A percentile compares a stretch with the other conserved stretches of the same genome.
Evolutionary conservation across 2,888 invertebrate species (phyloP).

Genomic region (Ochlodes sylvanus): DNA sequence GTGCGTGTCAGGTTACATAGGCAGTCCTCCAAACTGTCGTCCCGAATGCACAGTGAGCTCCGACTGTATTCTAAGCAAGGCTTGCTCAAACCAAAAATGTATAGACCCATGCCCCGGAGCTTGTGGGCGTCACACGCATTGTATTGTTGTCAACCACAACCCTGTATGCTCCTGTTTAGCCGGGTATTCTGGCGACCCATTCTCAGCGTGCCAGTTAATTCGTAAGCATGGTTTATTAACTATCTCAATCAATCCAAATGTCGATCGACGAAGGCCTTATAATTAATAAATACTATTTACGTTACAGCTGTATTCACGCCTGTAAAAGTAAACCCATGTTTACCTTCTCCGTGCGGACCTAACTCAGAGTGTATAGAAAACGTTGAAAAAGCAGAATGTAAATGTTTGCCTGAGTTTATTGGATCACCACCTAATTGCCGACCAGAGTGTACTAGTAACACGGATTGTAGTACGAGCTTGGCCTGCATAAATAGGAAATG

Average conservation of each 20-base stretch:
- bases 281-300: conserved; percentile 35
- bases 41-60: conserved; percentile 92
- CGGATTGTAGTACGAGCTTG: conserved; percentile 86
- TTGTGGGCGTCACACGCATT: conserved; percentile 87
- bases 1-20: conserved; percentile 88
- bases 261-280: background rate
- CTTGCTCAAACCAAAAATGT: conserved; percentile 92
- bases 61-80: conserved; percentile 88
- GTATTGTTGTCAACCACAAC: conserved; percentile 87
- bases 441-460: conserved; percentile 88
- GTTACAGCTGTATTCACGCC: conserved; percentile 65
- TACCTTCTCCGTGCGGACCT: conserved; percentile 88
- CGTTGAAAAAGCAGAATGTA: conserved; percentile 86
- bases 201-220: conserved; percentile 85
- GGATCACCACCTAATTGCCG: conserved; percentile 87
- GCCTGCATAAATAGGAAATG: conserved; percentile 90
- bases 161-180: conserved; percentile 87
- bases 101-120: conserved; percentile 90
- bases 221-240: conserved; percentile 60
- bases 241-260: background rate
- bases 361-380: conserved; percentile 86
- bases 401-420: conserved; percentile 86
- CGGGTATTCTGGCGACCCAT: conserved; percentile 90
- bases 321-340: conserved; percentile 82
- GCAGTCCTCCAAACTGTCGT: conserved; percentile 90